These are phyloP conservation scores for Salarias fasciatus DNA, from an alignment of 2,797 vertebrate genomes.

Conservation along the genomic window DNA sequence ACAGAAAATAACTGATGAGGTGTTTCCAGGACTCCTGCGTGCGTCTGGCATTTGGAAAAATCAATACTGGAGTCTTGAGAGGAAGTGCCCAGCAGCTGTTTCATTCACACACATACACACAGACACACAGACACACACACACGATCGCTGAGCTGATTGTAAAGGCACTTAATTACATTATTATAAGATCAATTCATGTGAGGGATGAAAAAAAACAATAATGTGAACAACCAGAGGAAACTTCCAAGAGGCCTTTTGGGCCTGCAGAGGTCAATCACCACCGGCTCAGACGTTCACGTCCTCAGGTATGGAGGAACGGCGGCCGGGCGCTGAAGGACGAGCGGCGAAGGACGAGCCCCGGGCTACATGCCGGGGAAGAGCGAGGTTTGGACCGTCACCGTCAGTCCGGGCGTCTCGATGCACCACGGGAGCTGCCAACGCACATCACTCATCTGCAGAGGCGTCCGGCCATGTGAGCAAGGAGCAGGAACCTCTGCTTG, in stretches of 20 bases:
- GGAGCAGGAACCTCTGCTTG: slow-evolving; percentile 37
- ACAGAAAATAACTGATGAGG: background rate
- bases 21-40: slow-evolving; percentile 1
- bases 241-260: no score
- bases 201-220: no score
- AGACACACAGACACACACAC: no score
- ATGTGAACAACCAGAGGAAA: no score
- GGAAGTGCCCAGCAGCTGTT: slow-evolving; percentile 25
- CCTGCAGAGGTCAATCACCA: slow-evolving; percentile 36
- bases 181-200: background rate
- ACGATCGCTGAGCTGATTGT: slow-evolving; percentile 2
- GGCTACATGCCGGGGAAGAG: slow-evolving; percentile 1
- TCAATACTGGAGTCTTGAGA: slow-evolving; percentile 15
- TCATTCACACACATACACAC: background rate
- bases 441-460: slow-evolving; percentile 33
- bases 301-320: slow-evolving; percentile 18
- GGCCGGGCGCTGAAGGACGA: slow-evolving; percentile 6
- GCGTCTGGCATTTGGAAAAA: slow-evolving; percentile 32
- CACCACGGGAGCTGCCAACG: slow-evolving; percentile 35
- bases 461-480: slow-evolving; percentile 31
- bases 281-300: slow-evolving; percentile 5
- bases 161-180: slow-evolving; percentile 2
- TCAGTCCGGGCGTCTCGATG: slow-evolving; percentile 37
- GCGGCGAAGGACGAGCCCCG: no score
- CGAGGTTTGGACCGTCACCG: slow-evolving; percentile 39